These are phyloP conservation scores for Manis javanica DNA, from an alignment of 2,797 vertebrate species.

Conservation along the genomic window DNA sequence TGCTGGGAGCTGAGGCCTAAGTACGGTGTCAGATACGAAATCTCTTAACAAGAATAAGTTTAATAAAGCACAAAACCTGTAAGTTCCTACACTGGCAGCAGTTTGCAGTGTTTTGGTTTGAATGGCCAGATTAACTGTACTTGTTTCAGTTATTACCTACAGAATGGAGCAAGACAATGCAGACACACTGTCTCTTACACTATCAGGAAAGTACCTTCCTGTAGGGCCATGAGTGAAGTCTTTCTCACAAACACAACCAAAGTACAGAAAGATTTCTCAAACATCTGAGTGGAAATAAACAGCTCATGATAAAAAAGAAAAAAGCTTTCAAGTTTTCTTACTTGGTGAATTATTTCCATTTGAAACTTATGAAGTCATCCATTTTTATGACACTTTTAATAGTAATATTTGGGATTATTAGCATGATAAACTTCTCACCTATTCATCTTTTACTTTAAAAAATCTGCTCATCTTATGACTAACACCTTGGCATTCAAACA, in stretches of 20 bases:
- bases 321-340: conserved; percentile 73
- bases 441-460: conserved; percentile 87
- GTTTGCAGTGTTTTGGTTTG: conserved; percentile 55
- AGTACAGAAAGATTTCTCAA: conserved; percentile 53
- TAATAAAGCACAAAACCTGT: conserved; percentile 61
- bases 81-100: conserved; percentile 60
- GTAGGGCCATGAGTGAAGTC: conserved; percentile 42
- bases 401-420: conserved; percentile 87
- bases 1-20: conserved; percentile 51
- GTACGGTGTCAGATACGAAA: conserved; percentile 52
- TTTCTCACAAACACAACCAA: conserved; percentile 54
- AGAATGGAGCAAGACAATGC: conserved; percentile 52
- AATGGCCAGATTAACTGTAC: background rate
- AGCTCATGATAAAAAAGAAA: conserved; percentile 76
- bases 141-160: conserved; percentile 11
- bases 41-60: conserved; percentile 63
- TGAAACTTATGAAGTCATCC: conserved; percentile 80
- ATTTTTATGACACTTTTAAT: conserved; percentile 83
- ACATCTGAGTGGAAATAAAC: conserved; percentile 74
- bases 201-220: conserved; percentile 35
- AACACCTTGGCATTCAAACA: conserved; percentile 91
- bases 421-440: conserved; percentile 86
- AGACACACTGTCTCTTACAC: background rate
- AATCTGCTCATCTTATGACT: conserved; percentile 86
- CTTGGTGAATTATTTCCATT: conserved; percentile 80